Conservation (phyloP, 1,140 invertebrate genomes). For the Plodia interpunctella region DNA sequence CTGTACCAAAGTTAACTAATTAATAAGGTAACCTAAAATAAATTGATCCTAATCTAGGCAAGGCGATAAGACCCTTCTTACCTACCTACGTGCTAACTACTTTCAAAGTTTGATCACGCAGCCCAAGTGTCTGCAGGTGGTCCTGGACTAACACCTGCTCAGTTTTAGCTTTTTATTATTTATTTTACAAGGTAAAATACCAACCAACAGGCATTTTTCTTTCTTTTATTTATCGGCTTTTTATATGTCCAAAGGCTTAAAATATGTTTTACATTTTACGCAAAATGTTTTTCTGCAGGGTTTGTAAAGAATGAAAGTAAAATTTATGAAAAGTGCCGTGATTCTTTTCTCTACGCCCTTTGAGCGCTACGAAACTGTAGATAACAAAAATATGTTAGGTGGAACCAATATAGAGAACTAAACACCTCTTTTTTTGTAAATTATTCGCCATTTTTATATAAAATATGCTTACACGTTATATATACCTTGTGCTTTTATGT, state of each 20-base stretch:
- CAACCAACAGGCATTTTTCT: neutral
- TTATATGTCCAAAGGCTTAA: neutral
- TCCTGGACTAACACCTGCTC: neutral
- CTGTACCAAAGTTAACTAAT: neutral
- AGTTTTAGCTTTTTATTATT: constrained; percentile 19
- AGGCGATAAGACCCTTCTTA: constrained; percentile 1
- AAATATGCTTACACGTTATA: no score
- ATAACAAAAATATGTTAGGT: no score
- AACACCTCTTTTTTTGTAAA: no score
- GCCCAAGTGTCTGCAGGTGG: constrained; percentile 9
- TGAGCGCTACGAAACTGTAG: no score
- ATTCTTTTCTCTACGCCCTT: no score
- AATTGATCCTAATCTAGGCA: constrained; percentile 11
- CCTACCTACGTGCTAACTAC: neutral
- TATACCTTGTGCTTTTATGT: no score
- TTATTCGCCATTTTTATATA: no score
- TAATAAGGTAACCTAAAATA: constrained; percentile 5
- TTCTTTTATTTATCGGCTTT: neutral
- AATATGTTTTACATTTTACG: no score
- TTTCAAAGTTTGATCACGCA: constrained; percentile 14
- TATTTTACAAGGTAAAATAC: constrained; percentile 8
- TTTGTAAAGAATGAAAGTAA: no score
- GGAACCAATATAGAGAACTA: no score
- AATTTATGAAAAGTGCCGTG: no score
- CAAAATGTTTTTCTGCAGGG: no score